Evolutionary conservation across 2,797 vertebrate species (phyloP).

Genomic region (Chiloscyllium punctatum): DNA sequence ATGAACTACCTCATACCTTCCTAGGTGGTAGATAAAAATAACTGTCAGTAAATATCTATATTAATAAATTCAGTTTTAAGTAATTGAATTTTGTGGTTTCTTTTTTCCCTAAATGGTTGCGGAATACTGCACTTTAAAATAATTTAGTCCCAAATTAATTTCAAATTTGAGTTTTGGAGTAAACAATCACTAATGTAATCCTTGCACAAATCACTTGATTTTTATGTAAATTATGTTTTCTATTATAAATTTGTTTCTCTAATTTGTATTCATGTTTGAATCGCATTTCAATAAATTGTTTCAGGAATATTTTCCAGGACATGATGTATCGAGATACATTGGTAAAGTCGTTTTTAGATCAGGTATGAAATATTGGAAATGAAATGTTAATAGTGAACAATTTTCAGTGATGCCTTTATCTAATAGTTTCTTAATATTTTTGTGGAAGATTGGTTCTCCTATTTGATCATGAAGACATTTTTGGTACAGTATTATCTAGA

Average conservation of each 20-base stretch:
- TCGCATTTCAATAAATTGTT: slow-evolving; percentile 40
- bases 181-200: not conserved
- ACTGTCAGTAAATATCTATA: not conserved
- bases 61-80: not conserved
- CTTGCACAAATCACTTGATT: not conserved
- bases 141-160: not conserved
- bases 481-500: not conserved
- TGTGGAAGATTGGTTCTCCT: not conserved
- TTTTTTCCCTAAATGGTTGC: not conserved
- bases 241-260: not conserved
- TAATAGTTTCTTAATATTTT: not conserved
- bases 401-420: not conserved
- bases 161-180: not conserved
- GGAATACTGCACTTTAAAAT: not conserved
- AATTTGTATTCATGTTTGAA: not conserved
- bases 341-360: slow-evolving; percentile 87
- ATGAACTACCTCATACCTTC: not conserved
- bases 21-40: not conserved
- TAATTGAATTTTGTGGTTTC: not conserved
- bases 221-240: not conserved
- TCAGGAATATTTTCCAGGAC: slow-evolving; percentile 93
- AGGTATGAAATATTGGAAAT: slow-evolving; percentile 60
- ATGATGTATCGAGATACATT: slow-evolving; percentile 83
- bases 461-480: not conserved
- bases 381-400: not conserved